Evolutionary conservation across 2,888 invertebrate species (phyloP), one percentile per base, ranked within the genome.

Genomic region (Cerastis rubricosa): DNA sequence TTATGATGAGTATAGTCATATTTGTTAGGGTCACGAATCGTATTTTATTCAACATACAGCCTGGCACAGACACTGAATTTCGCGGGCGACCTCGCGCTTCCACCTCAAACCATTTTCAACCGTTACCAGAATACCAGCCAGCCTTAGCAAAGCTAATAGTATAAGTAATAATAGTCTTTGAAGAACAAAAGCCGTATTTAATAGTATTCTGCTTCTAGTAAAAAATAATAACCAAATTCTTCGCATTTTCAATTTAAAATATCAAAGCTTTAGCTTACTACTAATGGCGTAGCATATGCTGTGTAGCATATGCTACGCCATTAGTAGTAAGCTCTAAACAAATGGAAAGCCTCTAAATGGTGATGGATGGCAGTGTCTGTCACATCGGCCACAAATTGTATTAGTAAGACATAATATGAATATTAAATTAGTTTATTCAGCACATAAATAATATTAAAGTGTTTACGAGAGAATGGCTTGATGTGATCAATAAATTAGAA

Each of bases 281-380:
- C n/a, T n/a, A n/a, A n/a, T n/a, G n/a, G n/a, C n/a, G n/a, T n/a
- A n/a, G n/a, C n/a, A n/a, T n/a, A n/a, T n/a, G n/a, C n/a, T n/a
- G n/a, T n/a, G n/a, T n/a, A 29, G 49, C 2, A 8, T n/a, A 45
- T 43, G 29, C 25, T 17, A 61, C 22, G 12, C 49, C 59, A 45
- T 51, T 59, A 6, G 11, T 25, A 51, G 43, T 80, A 49, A 76
- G 49, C 70, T 40, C 19, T 75, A 74, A 35, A 76, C 35, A 51
- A 65, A 64, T 64, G 43, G 8, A 40, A 73, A 40, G 47, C 74
- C 40, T 17, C 29, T 49, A 29, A 66, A 79, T 71, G n/a, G 9
- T 59, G 67, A 80, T 79, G 43, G 49, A 81, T 79, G 49, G 59
- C 43, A 57, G 51, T 47, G 14, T 71, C 80, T 79, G 59, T 29